Conservation (phyloP, 2,888 invertebrate species). For the Mythimna loreyi region DNA sequence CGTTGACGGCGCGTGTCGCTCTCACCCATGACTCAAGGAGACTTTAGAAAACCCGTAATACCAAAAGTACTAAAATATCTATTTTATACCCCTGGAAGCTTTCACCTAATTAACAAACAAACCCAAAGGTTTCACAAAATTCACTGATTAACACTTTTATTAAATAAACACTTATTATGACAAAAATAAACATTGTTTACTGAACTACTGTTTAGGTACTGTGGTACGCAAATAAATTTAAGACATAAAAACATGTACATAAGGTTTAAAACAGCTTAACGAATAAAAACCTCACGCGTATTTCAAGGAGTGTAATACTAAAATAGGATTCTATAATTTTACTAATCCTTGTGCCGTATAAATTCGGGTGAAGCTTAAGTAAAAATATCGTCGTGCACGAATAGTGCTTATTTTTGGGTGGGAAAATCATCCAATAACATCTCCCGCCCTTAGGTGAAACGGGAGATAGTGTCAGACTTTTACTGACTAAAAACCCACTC, state of each 20-base stretch:
- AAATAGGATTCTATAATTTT: not conserved
- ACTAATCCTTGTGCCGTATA: not conserved
- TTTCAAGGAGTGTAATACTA: conserved; percentile 5
- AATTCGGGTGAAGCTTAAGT: not conserved
- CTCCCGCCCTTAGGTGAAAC: too few species aligned
- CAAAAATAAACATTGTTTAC: conserved; percentile 16
- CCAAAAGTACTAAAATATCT: too few species aligned
- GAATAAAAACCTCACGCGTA: not conserved
- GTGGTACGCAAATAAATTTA: conserved; percentile 6
- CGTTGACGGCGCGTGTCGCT: too few species aligned
- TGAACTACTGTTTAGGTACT: conserved; percentile 4
- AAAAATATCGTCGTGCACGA: too few species aligned
- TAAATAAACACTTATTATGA: conserved; percentile 11
- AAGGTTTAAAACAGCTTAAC: conserved; percentile 6
- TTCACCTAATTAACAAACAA: conserved; percentile 1
- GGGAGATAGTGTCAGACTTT: too few species aligned
- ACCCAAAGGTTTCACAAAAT: conserved; percentile 1
- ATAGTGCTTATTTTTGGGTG: too few species aligned
- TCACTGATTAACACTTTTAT: conserved; percentile 5
- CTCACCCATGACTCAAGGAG: too few species aligned
- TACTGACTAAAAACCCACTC: too few species aligned
- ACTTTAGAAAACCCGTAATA: too few species aligned
- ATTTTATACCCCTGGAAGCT: too few species aligned
- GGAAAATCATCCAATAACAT: too few species aligned
- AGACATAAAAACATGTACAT: not conserved